Evolutionary conservation across 2,888 invertebrate species (phyloP).

Genomic region (Drosophila atroscutellata): DNA sequence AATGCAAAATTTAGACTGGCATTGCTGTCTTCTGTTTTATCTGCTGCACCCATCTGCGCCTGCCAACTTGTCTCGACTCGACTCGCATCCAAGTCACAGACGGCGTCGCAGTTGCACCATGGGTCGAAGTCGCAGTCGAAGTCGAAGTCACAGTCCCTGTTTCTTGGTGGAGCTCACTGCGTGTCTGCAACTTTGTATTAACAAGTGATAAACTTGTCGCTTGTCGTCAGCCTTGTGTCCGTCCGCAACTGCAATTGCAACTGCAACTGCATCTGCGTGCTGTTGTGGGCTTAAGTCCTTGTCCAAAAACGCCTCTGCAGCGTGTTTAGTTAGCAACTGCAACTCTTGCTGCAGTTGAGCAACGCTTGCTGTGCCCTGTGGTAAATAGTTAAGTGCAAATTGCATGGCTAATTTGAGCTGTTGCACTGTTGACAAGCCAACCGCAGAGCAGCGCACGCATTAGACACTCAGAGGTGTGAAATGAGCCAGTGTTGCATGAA

Average conservation of each 20-base stretch:
- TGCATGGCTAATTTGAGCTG: slow-evolving; percentile 75
- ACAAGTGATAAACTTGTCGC: slow-evolving; percentile 76
- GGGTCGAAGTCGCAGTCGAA: neutral
- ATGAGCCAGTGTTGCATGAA: slow-evolving; percentile 18
- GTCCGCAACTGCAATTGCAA: slow-evolving; percentile 11
- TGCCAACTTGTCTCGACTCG: slow-evolving; percentile 49
- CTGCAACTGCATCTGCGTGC: slow-evolving; percentile 14
- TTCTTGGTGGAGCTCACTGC: slow-evolving; percentile 28
- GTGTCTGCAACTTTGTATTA: slow-evolving; percentile 56
- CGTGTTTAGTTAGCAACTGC: slow-evolving; percentile 6
- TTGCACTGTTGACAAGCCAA: slow-evolving; percentile 62
- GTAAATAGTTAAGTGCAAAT: slow-evolving; percentile 73
- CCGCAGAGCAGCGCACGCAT: slow-evolving; percentile 32
- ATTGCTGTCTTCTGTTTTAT: slow-evolving; percentile 45
- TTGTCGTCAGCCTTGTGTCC: slow-evolving; percentile 60
- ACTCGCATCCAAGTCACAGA: slow-evolving; percentile 16
- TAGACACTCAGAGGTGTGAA: slow-evolving; percentile 45
- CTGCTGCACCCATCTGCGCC: slow-evolving; percentile 62
- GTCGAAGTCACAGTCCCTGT: slow-evolving; percentile 13
- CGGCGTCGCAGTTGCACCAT: neutral
- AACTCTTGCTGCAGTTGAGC: slow-evolving; percentile 11
- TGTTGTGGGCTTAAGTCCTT: slow-evolving; percentile 67
- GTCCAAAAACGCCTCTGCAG: slow-evolving; percentile 60
- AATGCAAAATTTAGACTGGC: slow-evolving; percentile 54
- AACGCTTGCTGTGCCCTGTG: slow-evolving; percentile 43